Evolutionary conservation across 2,113 vertebrate species (phyloP).

Genomic region (Zingel zingel): DNA sequence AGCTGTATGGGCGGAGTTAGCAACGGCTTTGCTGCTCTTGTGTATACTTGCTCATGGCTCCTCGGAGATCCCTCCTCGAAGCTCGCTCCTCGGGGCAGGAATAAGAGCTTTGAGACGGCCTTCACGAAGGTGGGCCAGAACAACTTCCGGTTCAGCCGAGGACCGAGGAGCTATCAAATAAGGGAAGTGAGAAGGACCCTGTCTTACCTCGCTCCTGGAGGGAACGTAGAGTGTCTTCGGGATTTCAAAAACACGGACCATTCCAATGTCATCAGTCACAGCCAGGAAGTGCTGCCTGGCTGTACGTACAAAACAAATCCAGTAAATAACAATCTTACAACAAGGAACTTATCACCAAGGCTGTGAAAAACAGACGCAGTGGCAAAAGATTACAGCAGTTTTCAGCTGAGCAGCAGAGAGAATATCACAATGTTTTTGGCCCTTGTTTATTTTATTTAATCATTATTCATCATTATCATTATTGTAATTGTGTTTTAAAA

Average conservation of each 20-base stretch:
- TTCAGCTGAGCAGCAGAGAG: background rate
- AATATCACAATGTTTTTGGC: background rate
- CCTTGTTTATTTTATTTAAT: background rate
- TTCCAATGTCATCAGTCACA: conserved; percentile 88
- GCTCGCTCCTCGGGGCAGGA: too few relatives aligned
- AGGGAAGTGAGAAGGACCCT: too few relatives aligned
- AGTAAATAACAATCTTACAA: conserved; percentile 10
- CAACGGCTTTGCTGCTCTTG: too few relatives aligned
- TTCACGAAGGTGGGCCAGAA: too few relatives aligned
- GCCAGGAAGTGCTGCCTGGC: conserved; percentile 92
- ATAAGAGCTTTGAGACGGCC: too few relatives aligned
- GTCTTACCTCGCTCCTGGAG: conserved; percentile 87
- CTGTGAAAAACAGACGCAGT: background rate
- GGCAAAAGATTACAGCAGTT: background rate
- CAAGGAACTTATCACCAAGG: background rate
- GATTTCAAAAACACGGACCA: conserved; percentile 89
- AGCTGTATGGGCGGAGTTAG: too few relatives aligned
- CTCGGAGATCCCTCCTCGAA: too few relatives aligned
- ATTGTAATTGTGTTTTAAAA: background rate
- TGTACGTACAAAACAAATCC: conserved; percentile 50
- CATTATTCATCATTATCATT: too few relatives aligned
- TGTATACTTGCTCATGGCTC: too few relatives aligned
- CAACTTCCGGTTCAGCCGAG: too few relatives aligned
- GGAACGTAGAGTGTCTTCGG: conserved; percentile 84
- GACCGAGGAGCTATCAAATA: too few relatives aligned